phyloP scores from a whole-genome alignment of 1,140 invertebrate species.

The Aphis gossypii region DNA sequence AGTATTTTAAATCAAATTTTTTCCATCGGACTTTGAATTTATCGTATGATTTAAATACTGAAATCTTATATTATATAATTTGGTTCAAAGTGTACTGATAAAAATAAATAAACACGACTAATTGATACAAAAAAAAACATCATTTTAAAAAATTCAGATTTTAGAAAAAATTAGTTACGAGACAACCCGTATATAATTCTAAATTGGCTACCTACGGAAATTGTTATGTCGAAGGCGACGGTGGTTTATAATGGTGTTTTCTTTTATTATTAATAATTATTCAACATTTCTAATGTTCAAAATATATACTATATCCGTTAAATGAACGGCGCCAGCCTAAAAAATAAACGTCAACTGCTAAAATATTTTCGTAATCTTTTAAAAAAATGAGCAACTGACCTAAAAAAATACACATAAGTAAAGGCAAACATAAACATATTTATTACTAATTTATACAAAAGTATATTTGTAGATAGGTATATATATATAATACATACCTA shows the following conservation, averaged over 20 bases:
- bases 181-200: not conserved
- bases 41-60: not conserved
- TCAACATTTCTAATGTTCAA: not conserved
- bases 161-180: not conserved
- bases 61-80: not conserved
- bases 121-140: not conserved
- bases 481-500: not conserved
- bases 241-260: not conserved
- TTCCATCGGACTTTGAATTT: not conserved
- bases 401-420: not conserved
- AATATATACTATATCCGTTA: not conserved
- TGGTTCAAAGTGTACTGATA: too few species aligned
- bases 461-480: not conserved
- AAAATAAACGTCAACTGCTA: not conserved
- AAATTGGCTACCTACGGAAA: not conserved
- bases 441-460: not conserved
- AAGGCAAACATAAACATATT: not conserved
- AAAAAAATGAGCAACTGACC: not conserved
- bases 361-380: conserved; percentile 7
- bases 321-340: not conserved
- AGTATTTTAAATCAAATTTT: not conserved
- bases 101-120: not conserved
- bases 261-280: not conserved
- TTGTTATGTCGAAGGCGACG: not conserved
- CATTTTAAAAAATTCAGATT: not conserved